Percentiles rank a stretch among this genome's conserved stretches.
phyloP scores from a whole-genome alignment of 2,113 vertebrate genomes.

The Argyrosomus japonicus region DNA sequence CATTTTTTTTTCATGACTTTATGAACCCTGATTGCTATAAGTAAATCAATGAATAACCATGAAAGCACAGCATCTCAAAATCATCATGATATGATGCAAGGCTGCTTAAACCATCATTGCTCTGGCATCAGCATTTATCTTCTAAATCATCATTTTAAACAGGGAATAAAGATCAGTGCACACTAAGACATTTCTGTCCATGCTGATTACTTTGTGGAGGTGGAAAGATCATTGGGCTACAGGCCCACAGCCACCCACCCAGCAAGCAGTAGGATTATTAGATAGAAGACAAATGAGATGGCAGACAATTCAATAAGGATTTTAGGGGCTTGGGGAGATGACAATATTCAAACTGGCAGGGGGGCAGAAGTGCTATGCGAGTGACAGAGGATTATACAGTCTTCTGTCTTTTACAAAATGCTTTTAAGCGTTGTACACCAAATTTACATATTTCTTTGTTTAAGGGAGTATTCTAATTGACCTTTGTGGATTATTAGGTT shows the following conservation, averaged over 20 bases:
- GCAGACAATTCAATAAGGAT: constrained; percentile 75
- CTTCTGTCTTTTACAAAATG: not conserved
- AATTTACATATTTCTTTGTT: not conserved
- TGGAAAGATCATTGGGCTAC: constrained; percentile 30
- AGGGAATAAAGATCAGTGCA: constrained; percentile 64
- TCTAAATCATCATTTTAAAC: constrained; percentile 62
- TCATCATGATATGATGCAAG: not conserved
- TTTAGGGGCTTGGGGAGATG: constrained; percentile 63
- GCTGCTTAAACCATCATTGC: constrained; percentile 39
- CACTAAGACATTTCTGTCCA: constrained; percentile 64
- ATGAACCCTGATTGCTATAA: not conserved
- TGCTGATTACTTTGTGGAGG: constrained; percentile 56
- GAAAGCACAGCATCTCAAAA: not conserved
- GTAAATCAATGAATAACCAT: not conserved
- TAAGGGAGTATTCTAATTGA: not conserved
- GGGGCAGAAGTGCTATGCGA: not conserved
- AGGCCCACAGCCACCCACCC: constrained; percentile 44
- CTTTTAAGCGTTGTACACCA: not conserved
- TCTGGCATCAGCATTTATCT: constrained; percentile 55
- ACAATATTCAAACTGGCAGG: constrained; percentile 51
- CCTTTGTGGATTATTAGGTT: not conserved
- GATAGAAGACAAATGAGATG: constrained; percentile 73
- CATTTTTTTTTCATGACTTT: too few species aligned
- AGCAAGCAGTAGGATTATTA: constrained; percentile 70
- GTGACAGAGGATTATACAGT: constrained; percentile 3